Evolutionary conservation across 2,797 vertebrate genomes (phyloP).

Genomic region (Spondyliosoma cantharus): DNA sequence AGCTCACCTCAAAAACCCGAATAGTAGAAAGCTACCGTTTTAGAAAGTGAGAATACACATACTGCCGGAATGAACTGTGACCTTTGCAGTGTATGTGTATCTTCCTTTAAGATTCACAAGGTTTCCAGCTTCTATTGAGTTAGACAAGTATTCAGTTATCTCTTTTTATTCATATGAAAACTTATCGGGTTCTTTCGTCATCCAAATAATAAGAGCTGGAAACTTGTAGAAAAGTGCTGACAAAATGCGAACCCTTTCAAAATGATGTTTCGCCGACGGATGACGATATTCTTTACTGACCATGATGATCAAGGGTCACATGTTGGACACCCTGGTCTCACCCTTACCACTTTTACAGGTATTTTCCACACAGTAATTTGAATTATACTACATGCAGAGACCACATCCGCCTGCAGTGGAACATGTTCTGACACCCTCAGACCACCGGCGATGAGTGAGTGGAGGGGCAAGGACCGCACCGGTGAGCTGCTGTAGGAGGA

Average conservation of each 20-base stretch:
- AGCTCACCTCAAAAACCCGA: conserved; percentile 53
- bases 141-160: neutral
- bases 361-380: conserved; percentile 14
- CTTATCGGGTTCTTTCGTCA: neutral
- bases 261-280: neutral
- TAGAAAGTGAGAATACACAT: conserved; percentile 41
- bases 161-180: neutral
- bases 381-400: conserved; percentile 6
- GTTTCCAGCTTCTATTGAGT: neutral
- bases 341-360: neutral
- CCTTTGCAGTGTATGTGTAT: neutral
- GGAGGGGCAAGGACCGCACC: neutral
- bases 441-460: conserved; percentile 45
- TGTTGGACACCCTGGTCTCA: too few relatives aligned
- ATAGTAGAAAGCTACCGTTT: conserved; percentile 29
- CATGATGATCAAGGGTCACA: neutral
- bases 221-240: neutral
- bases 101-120: neutral
- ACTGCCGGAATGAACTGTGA: neutral
- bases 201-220: neutral
- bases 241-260: neutral
- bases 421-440: conserved; percentile 51
- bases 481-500: conserved; percentile 52
- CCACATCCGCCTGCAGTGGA: conserved; percentile 49
- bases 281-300: neutral